A percentile compares a stretch with the other conserved stretches of the same genome.
Conservation (phyloP, 1,140 invertebrate species). For the Battus philenor region DNA sequence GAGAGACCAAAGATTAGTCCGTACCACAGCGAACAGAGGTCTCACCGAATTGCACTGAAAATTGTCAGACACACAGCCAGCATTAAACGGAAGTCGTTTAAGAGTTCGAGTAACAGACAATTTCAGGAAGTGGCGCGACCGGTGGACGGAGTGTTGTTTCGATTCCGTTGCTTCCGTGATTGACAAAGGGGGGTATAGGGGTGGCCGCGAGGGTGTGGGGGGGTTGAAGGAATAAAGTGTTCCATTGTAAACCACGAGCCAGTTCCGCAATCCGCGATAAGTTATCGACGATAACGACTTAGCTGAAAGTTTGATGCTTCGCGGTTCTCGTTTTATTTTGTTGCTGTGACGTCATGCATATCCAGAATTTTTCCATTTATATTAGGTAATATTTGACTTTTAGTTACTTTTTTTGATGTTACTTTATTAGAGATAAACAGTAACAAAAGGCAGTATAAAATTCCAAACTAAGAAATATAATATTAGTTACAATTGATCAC, state of each 20-base stretch:
- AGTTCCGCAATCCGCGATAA: constrained; percentile 5
- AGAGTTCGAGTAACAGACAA: constrained; percentile 16
- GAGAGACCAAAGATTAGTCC: too few relatives aligned
- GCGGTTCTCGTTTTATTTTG: constrained; percentile 7
- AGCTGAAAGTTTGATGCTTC: constrained; percentile 2
- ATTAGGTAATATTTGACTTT: too few relatives aligned
- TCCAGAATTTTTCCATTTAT: too few relatives aligned
- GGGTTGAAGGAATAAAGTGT: constrained; percentile 4
- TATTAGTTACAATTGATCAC: too few relatives aligned
- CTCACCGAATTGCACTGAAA: background rate
- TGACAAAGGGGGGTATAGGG: constrained; percentile 3
- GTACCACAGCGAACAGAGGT: background rate
- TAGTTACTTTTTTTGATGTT: too few relatives aligned
- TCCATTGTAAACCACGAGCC: constrained; percentile 15
- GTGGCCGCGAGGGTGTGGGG: background rate
- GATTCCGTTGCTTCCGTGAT: constrained; percentile 16
- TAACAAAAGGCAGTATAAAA: too few relatives aligned
- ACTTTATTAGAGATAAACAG: too few relatives aligned
- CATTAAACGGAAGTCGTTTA: constrained; percentile 11
- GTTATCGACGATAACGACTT: constrained; percentile 13
- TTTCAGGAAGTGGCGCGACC: constrained; percentile 14
- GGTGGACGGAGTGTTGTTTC: constrained; percentile 16
- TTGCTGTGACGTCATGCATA: too few relatives aligned
- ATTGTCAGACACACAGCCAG: constrained; percentile 4
- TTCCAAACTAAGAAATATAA: too few relatives aligned